Percentiles rank a stretch among this genome's conserved stretches.
Evolutionary conservation across 1,140 invertebrate species (phyloP).

Genomic region (Antheraea mylitta): DNA sequence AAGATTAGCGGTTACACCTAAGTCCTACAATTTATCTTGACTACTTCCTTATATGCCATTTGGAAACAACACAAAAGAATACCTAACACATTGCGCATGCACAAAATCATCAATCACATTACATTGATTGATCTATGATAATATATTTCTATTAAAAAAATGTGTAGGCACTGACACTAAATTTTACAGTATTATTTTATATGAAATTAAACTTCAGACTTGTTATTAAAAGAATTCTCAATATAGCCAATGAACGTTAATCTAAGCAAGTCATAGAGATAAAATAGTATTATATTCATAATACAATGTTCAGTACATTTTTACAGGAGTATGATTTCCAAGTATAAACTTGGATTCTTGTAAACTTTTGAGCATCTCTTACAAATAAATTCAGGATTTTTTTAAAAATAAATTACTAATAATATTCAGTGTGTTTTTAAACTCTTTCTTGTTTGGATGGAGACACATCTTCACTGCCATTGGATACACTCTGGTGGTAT

Average conservation of each 20-base stretch:
- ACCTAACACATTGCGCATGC: background rate
- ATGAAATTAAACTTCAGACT: background rate
- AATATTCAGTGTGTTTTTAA: constrained; percentile 33
- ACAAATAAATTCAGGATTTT: constrained; percentile 64
- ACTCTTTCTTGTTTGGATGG: constrained; percentile 70
- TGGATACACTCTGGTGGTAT: constrained; percentile 77
- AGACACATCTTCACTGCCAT: constrained; percentile 72
- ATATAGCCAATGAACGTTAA: background rate
- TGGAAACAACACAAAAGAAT: background rate
- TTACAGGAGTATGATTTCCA: background rate
- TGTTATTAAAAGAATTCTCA: background rate
- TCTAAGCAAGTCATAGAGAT: background rate
- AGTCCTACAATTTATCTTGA: constrained; percentile 15
- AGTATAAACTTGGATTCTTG: constrained; percentile 35
- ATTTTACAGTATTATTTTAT: background rate
- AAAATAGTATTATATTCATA: no score
- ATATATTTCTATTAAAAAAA: background rate
- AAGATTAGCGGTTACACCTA: constrained; percentile 63
- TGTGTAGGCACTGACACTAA: background rate
- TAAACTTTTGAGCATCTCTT: constrained; percentile 76
- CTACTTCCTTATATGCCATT: constrained; percentile 4
- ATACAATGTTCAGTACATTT: background rate
- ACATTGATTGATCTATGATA: background rate
- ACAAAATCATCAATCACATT: background rate
- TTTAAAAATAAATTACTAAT: constrained; percentile 43